Evolutionary conservation across 2,113 vertebrate species (phyloP).

Genomic region (Bothrops jararaca): DNA sequence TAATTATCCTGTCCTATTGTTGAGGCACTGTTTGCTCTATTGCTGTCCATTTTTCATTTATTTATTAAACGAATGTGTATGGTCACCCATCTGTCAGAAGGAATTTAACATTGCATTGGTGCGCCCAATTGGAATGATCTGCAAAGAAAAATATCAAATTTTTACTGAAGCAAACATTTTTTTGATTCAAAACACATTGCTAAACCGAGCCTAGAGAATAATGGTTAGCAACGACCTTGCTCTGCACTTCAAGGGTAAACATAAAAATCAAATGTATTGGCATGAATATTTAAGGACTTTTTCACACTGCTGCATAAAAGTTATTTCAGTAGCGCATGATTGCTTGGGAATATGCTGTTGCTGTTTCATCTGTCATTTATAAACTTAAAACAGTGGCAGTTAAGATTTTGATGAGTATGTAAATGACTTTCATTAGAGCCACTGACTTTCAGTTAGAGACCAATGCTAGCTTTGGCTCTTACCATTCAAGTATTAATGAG

Average conservation of each 20-base stretch:
- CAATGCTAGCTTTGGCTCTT: constrained; percentile 33
- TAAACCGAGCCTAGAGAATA: background rate
- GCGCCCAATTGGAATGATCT: background rate
- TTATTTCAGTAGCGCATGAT: constrained; percentile 16
- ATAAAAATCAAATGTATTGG: background rate
- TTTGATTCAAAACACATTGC: background rate
- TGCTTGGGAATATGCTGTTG: background rate
- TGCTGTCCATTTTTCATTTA: background rate
- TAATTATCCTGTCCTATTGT: background rate
- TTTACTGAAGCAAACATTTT: background rate
- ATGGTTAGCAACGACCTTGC: constrained; percentile 2
- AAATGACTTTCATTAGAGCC: background rate
- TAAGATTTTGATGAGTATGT: constrained; percentile 2
- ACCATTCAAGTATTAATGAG: constrained; percentile 57
- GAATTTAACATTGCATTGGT: background rate
- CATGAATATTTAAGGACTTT: background rate
- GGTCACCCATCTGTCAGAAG: background rate
- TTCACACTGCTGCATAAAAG: background rate
- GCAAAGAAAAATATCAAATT: background rate
- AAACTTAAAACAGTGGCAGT: background rate
- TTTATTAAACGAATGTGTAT: background rate
- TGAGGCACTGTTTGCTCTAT: background rate
- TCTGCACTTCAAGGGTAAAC: background rate
- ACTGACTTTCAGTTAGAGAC: background rate
- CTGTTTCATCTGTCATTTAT: background rate